These are phyloP conservation scores for Drosophila helvetica DNA, from an alignment of 2,888 invertebrate genomes.

Conservation along the genomic window DNA sequence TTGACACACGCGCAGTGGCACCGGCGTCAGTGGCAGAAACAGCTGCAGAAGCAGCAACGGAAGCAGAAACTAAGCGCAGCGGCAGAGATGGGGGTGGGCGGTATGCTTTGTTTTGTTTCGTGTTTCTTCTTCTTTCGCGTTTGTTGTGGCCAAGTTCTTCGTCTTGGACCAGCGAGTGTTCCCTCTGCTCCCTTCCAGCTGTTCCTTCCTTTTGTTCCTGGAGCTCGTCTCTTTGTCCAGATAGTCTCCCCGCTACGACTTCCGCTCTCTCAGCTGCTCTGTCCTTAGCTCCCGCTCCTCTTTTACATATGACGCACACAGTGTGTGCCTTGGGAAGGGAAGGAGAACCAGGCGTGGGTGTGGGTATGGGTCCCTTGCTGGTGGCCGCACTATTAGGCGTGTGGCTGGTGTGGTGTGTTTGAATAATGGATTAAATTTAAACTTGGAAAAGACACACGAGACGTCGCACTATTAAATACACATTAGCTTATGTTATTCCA, in stretches of 20 bases:
- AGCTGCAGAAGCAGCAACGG: slow-evolving; percentile 47
- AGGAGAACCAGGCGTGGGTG: not conserved
- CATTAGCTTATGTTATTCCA: slow-evolving; percentile 54
- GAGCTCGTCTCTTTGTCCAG: slow-evolving; percentile 28
- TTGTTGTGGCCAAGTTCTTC: slow-evolving; percentile 5
- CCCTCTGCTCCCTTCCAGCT: not conserved
- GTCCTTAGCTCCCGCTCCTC: slow-evolving; percentile 43
- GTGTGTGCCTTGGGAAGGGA: not conserved
- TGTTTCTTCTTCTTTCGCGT: slow-evolving; percentile 26
- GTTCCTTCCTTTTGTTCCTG: slow-evolving; percentile 30
- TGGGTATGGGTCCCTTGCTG: not conserved
- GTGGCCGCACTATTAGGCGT: not conserved
- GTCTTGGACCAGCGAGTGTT: not conserved
- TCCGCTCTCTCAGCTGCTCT: slow-evolving; percentile 31
- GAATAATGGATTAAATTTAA: slow-evolving; percentile 57
- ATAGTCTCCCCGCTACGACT: slow-evolving; percentile 1
- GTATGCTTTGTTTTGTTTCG: slow-evolving; percentile 29
- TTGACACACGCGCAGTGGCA: slow-evolving; percentile 62
- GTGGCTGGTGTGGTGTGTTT: slow-evolving; percentile 4
- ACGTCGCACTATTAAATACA: slow-evolving; percentile 56
- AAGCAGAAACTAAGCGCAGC: slow-evolving; percentile 26
- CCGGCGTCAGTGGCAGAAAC: slow-evolving; percentile 45
- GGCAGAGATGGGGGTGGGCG: slow-evolving; percentile 21
- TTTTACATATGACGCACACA: slow-evolving; percentile 69
- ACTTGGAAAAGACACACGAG: slow-evolving; percentile 54